Percentiles rank a stretch among this genome's conserved stretches.
phyloP scores from a whole-genome alignment of 2,888 invertebrate species.

The Nephrotoma appendiculata region DNA sequence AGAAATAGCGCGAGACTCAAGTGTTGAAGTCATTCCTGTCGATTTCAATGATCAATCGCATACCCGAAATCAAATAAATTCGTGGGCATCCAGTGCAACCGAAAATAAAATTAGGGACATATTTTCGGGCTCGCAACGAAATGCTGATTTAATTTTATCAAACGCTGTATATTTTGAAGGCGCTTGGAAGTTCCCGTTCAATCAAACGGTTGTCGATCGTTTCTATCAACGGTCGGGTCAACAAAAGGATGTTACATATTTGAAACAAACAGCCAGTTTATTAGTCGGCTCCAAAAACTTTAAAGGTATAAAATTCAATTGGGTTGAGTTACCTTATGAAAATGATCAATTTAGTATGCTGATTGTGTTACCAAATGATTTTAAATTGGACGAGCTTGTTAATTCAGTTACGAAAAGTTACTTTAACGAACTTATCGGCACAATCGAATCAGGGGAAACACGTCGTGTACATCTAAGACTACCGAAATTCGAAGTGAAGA shows the following conservation, averaged over 20 bases:
- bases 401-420: neutral
- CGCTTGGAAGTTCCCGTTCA: conserved; percentile 16
- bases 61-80: conserved; percentile 39
- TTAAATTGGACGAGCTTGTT: neutral
- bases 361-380: neutral
- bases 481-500: conserved; percentile 24
- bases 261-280: conserved; percentile 43
- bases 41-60: conserved; percentile 35
- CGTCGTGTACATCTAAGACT: conserved; percentile 13
- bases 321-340: conserved; percentile 49
- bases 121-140: conserved; percentile 18
- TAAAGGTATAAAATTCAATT: neutral
- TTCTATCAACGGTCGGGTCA: conserved; percentile 41
- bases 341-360: conserved; percentile 27
- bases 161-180: conserved; percentile 18
- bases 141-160: conserved; percentile 11
- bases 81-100: conserved; percentile 43
- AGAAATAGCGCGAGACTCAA: conserved; percentile 1
- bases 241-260: conserved; percentile 42
- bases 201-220: conserved; percentile 25
- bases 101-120: conserved; percentile 39
- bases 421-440: neutral
- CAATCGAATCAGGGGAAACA: neutral
- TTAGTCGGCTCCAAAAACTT: conserved; percentile 17
- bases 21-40: conserved; percentile 29